Evolutionary conservation across 2,888 invertebrate species (phyloP).

Genomic region (Pandemis heparana): DNA sequence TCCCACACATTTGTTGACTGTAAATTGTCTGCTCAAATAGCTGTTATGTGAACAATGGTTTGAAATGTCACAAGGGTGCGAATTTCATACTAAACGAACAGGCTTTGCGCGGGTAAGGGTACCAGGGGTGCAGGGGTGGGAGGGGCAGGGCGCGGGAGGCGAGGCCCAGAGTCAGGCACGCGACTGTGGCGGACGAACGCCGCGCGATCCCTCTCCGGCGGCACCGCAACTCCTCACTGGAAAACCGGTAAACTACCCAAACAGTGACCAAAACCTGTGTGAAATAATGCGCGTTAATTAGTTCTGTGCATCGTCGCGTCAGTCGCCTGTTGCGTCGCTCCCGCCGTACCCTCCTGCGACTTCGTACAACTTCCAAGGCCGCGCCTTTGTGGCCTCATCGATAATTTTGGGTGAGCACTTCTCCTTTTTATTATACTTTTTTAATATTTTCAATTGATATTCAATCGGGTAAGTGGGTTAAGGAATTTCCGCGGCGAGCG

Average conservation of each 20-base stretch:
- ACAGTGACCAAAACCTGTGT: conserved; percentile 65
- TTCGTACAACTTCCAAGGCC: conserved; percentile 50
- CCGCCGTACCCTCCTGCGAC: conserved; percentile 49
- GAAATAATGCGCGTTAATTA: conserved; percentile 65
- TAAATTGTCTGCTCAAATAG: conserved; percentile 50
- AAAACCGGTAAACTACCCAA: conserved; percentile 54
- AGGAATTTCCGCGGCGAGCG: neutral
- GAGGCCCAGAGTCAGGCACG: conserved; percentile 73
- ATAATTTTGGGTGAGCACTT: conserved; percentile 68
- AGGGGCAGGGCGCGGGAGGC: conserved; percentile 52
- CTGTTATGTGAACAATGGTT: conserved; percentile 75
- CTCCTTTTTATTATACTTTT: conserved; percentile 61
- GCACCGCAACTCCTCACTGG: conserved; percentile 50
- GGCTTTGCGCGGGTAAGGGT: conserved; percentile 57
- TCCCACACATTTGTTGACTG: conserved; percentile 27
- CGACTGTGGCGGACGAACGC: conserved; percentile 78
- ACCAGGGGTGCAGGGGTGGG: conserved; percentile 53
- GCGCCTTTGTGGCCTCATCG: conserved; percentile 60
- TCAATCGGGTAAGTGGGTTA: neutral
- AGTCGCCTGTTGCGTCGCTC: conserved; percentile 66
- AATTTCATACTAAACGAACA: conserved; percentile 74
- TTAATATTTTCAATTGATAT: conserved; percentile 2
- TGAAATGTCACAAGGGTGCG: conserved; percentile 84
- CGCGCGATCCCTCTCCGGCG: conserved; percentile 60
- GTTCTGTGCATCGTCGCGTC: conserved; percentile 56